Evolutionary conservation across 37 sponge, comb jelly and placozoan species (phyloP).

Genomic region (Halichondria panicea): DNA sequence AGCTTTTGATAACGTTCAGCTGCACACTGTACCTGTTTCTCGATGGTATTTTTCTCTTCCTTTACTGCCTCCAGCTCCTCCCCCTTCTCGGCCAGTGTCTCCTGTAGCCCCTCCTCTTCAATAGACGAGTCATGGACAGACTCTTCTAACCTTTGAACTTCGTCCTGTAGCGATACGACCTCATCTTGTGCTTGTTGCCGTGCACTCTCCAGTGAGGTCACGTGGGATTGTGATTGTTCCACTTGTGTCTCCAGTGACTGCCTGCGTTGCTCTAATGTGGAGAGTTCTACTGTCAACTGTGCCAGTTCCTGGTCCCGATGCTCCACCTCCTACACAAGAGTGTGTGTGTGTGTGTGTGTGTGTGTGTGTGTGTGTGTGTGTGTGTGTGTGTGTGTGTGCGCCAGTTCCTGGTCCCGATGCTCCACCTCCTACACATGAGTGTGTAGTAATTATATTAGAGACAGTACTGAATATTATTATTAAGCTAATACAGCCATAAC

Average conservation of each 20-base stretch:
- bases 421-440: too few species aligned
- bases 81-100: background rate
- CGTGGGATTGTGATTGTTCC: background rate
- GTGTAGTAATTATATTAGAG: too few species aligned
- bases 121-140: background rate
- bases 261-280: conserved; percentile 4
- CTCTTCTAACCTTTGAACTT: background rate
- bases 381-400: too few species aligned
- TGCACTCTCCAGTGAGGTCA: conserved; percentile 13
- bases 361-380: too few species aligned
- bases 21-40: background rate
- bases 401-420: conserved; percentile 18
- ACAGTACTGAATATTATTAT: too few species aligned
- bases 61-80: background rate
- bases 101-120: too few species aligned
- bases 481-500: too few species aligned
- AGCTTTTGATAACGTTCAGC: background rate
- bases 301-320: conserved; percentile 20
- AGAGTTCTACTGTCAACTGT: background rate
- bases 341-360: too few species aligned
- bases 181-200: conserved; percentile 3
- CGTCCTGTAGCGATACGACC: background rate
- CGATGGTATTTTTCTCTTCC: background rate
- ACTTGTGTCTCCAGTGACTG: background rate
- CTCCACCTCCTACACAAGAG: background rate